Percentiles rank a stretch among this genome's conserved stretches.
Conservation (phyloP, 2,888 invertebrate genomes). For the Melikaiella ostensackeni region DNA sequence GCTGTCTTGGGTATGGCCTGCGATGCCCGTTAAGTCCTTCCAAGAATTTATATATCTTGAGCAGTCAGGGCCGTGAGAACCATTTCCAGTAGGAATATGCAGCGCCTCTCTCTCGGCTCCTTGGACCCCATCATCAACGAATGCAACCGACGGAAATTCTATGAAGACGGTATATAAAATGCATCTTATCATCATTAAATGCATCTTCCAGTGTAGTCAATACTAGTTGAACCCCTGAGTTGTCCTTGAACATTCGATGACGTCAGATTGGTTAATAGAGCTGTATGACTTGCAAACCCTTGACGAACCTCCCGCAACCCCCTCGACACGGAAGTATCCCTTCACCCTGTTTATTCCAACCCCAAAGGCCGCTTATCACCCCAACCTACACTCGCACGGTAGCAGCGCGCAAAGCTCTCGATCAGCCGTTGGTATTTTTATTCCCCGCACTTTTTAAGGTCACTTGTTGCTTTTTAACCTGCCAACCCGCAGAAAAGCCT, state of each 20-base stretch:
- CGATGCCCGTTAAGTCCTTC: too few relatives aligned
- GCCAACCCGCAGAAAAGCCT: constrained; percentile 59
- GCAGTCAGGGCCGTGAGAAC: too few relatives aligned
- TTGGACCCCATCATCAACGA: too few relatives aligned
- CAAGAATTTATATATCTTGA: too few relatives aligned
- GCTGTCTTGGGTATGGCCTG: too few relatives aligned
- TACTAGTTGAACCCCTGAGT: not conserved
- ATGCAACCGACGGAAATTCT: too few relatives aligned
- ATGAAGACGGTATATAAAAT: too few relatives aligned
- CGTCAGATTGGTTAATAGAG: constrained; percentile 51
- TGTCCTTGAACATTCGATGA: constrained; percentile 36
- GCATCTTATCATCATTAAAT: too few relatives aligned
- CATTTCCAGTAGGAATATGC: too few relatives aligned
- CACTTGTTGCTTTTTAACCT: constrained; percentile 77
- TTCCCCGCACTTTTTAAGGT: constrained; percentile 73
- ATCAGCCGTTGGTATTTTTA: constrained; percentile 74
- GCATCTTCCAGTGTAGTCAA: too few relatives aligned
- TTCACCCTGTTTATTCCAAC: constrained; percentile 51
- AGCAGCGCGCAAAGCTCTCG: constrained; percentile 70
- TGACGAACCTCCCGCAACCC: constrained; percentile 32
- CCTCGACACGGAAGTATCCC: constrained; percentile 5
- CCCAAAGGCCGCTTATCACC: constrained; percentile 62
- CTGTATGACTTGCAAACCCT: constrained; percentile 52
- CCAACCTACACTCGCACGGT: constrained; percentile 60
- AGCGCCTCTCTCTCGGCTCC: too few relatives aligned